phyloP scores from a whole-genome alignment of 1,140 invertebrate genomes.

The Tetraneura akinire region DNA sequence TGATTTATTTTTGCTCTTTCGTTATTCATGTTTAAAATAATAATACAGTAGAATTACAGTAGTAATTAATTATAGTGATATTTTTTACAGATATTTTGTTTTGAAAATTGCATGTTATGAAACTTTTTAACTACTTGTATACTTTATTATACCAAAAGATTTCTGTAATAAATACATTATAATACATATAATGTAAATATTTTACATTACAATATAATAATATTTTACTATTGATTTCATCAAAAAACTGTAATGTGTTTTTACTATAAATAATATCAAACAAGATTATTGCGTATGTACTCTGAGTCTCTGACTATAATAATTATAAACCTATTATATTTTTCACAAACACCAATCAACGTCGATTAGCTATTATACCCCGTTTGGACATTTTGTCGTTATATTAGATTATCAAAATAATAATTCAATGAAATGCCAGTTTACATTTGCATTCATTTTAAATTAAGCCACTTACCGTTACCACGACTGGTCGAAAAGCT shows the following conservation, averaged over 20 bases:
- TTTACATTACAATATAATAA: background rate
- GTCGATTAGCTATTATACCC: background rate
- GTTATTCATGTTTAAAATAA: background rate
- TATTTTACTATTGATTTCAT: no score
- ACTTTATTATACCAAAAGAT: no score
- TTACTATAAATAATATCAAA: no score
- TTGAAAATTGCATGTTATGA: no score
- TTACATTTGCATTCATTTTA: background rate
- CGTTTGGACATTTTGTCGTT: background rate
- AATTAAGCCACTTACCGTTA: background rate
- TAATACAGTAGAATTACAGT: no score
- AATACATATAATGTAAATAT: background rate
- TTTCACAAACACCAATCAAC: background rate
- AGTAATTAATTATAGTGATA: no score
- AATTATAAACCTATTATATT: no score
- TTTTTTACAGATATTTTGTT: no score
- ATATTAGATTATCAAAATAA: background rate
- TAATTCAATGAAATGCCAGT: background rate
- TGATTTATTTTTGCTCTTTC: constrained; percentile 3
- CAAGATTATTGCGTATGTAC: no score
- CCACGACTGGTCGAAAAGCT: background rate
- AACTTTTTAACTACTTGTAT: no score
- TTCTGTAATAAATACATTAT: background rate
- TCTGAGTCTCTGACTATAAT: no score
- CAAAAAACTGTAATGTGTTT: no score